Percentiles rank a stretch among this genome's conserved stretches.
Conservation (phyloP, 2,113 vertebrate genomes). For the Sander vitreus region DNA sequence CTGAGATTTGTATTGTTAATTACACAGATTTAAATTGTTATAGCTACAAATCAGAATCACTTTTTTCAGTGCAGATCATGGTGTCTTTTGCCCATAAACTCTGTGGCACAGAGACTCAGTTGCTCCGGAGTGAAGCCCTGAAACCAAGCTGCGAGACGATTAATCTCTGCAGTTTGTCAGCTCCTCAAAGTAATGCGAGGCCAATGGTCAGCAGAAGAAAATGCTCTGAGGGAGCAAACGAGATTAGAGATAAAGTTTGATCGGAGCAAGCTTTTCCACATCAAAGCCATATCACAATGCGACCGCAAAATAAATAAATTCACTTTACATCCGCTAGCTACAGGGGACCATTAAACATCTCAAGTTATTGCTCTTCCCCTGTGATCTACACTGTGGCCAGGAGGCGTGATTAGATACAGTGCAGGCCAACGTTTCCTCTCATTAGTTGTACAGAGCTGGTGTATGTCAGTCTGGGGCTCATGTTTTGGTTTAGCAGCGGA, state of each 20-base stretch:
- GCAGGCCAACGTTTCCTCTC: constrained; percentile 22
- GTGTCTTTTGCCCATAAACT: neutral
- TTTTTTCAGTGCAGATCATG: no score
- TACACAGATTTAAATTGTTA: no score
- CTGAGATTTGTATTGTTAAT: no score
- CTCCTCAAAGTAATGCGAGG: constrained; percentile 30
- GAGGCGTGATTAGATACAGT: constrained; percentile 42
- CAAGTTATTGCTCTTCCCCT: constrained; percentile 40
- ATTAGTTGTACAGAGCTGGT: constrained; percentile 11
- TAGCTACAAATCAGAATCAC: no score
- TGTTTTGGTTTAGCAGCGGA: constrained; percentile 26
- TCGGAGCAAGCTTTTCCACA: constrained; percentile 24
- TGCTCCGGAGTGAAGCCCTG: constrained; percentile 1
- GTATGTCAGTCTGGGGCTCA: constrained; percentile 13
- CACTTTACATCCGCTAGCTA: constrained; percentile 41
- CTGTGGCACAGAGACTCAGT: neutral
- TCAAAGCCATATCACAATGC: constrained; percentile 46
- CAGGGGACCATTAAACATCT: constrained; percentile 49
- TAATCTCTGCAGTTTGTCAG: constrained; percentile 57
- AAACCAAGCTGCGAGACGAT: constrained; percentile 15
- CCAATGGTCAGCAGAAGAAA: constrained; percentile 53
- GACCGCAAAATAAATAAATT: constrained; percentile 47
- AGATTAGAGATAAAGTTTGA: constrained; percentile 54
- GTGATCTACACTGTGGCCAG: constrained; percentile 39
- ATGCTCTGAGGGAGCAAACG: constrained; percentile 41